phyloP scores from a whole-genome alignment of 64 coral and sea anemone genomes.

The Platygyra sinensis region DNA sequence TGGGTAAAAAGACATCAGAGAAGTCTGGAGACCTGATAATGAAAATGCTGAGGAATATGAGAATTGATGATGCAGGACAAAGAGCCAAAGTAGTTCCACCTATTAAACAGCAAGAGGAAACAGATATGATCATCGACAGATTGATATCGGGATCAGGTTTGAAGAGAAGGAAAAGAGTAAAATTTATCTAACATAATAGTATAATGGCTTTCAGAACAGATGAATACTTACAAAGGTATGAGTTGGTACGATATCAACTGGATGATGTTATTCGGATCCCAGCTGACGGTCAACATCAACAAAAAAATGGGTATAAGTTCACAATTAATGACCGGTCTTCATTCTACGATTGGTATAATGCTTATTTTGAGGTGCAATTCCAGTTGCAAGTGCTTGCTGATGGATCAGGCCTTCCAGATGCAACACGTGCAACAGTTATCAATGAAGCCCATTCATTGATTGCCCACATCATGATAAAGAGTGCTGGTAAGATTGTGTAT shows the following conservation, averaged over 20 bases:
- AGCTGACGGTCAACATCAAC: neutral
- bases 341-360: neutral
- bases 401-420: no score
- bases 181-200: neutral
- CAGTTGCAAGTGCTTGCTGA: no score
- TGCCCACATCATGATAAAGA: no score
- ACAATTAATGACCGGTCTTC: neutral
- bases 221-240: conserved; percentile 11
- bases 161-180: neutral
- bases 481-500: no score
- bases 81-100: neutral
- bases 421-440: no score
- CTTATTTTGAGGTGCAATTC: neutral
- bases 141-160: neutral
- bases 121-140: neutral
- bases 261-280: neutral
- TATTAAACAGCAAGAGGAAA: neutral
- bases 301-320: conserved; percentile 13
- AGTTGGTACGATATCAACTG: neutral
- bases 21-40: no score
- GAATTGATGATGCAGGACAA: neutral
- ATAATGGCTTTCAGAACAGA: conserved; percentile 5
- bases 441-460: no score
- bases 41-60: neutral
- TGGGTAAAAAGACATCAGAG: no score